These are phyloP conservation scores for Acanthaster planci DNA, from an alignment of 35 echinoderm and acorn worm species.

Conservation along the genomic window DNA sequence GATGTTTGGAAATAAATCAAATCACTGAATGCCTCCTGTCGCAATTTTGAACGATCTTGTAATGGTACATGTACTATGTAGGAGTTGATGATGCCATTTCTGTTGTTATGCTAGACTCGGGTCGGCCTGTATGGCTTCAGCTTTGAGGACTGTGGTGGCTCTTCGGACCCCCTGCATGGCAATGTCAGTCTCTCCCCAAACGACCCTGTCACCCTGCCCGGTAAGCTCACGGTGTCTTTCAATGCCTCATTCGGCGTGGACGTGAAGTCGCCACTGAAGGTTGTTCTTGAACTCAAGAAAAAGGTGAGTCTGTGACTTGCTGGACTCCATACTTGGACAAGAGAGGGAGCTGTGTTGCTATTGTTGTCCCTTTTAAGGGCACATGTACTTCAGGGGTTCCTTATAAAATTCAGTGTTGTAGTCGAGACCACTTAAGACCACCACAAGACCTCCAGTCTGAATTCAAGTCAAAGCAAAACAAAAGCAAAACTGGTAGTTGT, in stretches of 20 bases:
- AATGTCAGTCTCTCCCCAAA: conserved; percentile 33
- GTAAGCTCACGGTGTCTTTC: conserved; percentile 29
- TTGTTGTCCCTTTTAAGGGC: not conserved
- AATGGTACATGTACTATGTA: too few species aligned
- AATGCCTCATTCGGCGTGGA: conserved; percentile 21
- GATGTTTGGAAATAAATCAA: too few species aligned
- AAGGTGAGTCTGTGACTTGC: conserved; percentile 43
- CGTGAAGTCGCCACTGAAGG: conserved; percentile 29
- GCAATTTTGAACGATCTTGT: too few species aligned
- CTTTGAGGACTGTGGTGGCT: conserved; percentile 20
- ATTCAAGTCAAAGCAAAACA: not conserved
- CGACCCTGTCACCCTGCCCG: conserved; percentile 32
- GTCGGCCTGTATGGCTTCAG: conserved; percentile 27
- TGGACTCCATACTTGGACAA: too few species aligned
- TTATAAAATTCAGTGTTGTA: not conserved
- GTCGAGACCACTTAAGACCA: too few species aligned
- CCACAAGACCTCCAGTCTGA: not conserved
- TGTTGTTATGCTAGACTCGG: not conserved
- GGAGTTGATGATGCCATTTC: too few species aligned
- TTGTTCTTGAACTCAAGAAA: conserved; percentile 27
- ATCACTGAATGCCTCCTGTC: too few species aligned
- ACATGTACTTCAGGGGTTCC: not conserved
- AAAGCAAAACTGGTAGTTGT: too few species aligned
- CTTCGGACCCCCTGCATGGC: not conserved
- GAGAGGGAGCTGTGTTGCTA: not conserved